A percentile compares a stretch with the other conserved stretches of the same genome.
phyloP scores from a whole-genome alignment of 2,888 invertebrate genomes.

The Aspidapion aeneum region DNA sequence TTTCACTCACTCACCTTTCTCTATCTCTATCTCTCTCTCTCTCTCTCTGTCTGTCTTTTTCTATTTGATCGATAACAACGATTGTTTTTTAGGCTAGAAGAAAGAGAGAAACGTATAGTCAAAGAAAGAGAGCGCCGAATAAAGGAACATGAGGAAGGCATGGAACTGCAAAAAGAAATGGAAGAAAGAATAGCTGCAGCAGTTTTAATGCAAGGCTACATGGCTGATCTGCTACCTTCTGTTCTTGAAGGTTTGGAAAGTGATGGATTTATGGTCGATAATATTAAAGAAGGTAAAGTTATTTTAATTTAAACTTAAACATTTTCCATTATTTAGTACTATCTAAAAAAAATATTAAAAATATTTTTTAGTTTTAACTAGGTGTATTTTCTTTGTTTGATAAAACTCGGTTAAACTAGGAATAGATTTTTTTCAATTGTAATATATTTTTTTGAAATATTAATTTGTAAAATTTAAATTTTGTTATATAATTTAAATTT shows the following conservation, averaged over 20 bases:
- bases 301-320: too few species aligned
- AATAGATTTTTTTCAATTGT: too few species aligned
- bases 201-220: slow-evolving; percentile 80
- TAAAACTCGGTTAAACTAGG: too few species aligned
- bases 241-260: slow-evolving; percentile 77
- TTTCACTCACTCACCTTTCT: too few species aligned
- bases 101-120: slow-evolving; percentile 67
- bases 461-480: too few species aligned
- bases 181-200: slow-evolving; percentile 75
- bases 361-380: neutral
- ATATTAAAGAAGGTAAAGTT: slow-evolving; percentile 54
- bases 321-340: too few species aligned
- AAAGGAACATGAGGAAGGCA: slow-evolving; percentile 64
- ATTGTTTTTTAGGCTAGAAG: slow-evolving; percentile 60
- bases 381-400: too few species aligned
- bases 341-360: neutral
- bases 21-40: too few species aligned
- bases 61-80: too few species aligned
- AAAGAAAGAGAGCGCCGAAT: slow-evolving; percentile 72
- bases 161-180: slow-evolving; percentile 64
- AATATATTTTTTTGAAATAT: too few species aligned
- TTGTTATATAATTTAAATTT: too few species aligned
- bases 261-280: slow-evolving; percentile 65
- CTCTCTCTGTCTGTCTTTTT: too few species aligned
- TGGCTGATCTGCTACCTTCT: slow-evolving; percentile 80